These are phyloP conservation scores for Oryzias dopingdopingensis DNA, from an alignment of 2,797 vertebrate species.

Conservation along the genomic window DNA sequence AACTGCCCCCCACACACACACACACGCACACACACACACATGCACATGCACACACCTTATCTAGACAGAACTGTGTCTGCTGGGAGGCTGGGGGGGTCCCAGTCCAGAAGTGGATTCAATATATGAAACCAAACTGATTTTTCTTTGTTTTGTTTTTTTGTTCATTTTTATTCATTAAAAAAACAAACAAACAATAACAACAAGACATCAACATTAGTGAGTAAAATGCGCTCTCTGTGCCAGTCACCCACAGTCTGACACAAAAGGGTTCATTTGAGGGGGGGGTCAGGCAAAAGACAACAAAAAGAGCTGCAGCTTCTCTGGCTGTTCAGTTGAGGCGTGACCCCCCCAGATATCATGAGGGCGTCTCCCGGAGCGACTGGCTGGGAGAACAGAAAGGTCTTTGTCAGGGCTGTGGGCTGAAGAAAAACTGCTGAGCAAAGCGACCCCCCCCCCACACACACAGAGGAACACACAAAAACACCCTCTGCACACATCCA, in stretches of 20 bases:
- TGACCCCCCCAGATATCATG: slow-evolving; percentile 73
- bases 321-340: slow-evolving; percentile 53
- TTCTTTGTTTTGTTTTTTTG: no score
- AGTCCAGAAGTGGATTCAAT: no score
- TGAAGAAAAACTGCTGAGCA: slow-evolving; percentile 69
- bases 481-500: slow-evolving; percentile 7
- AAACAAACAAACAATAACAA: no score
- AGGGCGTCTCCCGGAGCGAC: slow-evolving; percentile 68
- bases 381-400: slow-evolving; percentile 63
- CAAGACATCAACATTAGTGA: no score
- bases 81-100: no score
- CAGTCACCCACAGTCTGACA: slow-evolving; percentile 3
- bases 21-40: no score
- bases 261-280: slow-evolving; percentile 44
- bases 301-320: slow-evolving; percentile 50
- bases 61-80: no score
- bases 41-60: no score
- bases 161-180: no score
- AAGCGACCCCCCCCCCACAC: slow-evolving; percentile 44
- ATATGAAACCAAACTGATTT: no score
- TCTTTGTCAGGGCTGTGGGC: slow-evolving; percentile 67
- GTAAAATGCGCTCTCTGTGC: not conserved
- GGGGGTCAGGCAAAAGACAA: slow-evolving; percentile 48
- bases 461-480: not conserved
- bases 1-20: no score